Percentiles rank a stretch among this genome's conserved stretches.
phyloP scores from a whole-genome alignment of 1,140 invertebrate genomes.

The Ips typographus region DNA sequence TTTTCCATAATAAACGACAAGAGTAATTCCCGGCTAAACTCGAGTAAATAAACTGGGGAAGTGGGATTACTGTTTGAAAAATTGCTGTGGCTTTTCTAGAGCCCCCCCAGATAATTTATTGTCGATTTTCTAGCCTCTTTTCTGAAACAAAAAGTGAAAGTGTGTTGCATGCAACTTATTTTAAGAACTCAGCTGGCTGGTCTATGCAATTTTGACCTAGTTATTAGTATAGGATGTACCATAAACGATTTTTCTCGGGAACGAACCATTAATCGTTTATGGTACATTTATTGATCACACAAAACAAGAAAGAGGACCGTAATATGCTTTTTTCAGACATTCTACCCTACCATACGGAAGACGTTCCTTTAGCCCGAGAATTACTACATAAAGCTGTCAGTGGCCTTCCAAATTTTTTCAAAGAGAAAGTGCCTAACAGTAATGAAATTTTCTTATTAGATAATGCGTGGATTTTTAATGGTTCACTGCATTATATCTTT shows the following conservation, averaged over 20 bases:
- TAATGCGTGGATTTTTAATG: not conserved
- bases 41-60: conserved; percentile 34
- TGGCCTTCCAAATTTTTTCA: conserved; percentile 84
- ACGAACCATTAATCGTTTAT: no score
- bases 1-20: conserved; percentile 27
- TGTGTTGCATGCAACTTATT: not conserved
- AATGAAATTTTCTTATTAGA: conserved; percentile 41
- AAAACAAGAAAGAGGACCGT: no score
- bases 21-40: conserved; percentile 34
- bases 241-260: no score
- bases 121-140: conserved; percentile 26
- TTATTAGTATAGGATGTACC: not conserved
- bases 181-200: no score
- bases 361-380: conserved; percentile 71
- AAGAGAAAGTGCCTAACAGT: conserved; percentile 58
- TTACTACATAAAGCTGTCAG: conserved; percentile 84
- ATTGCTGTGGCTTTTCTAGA: conserved; percentile 29
- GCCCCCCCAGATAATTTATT: conserved; percentile 14
- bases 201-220: no score
- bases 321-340: conserved; percentile 65
- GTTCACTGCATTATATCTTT: conserved; percentile 17
- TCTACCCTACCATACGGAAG: conserved; percentile 73
- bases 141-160: not conserved
- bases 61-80: conserved; percentile 34
- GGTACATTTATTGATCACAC: no score